phyloP scores from a whole-genome alignment of 2,888 invertebrate genomes.

The Andrena bucephala region DNA sequence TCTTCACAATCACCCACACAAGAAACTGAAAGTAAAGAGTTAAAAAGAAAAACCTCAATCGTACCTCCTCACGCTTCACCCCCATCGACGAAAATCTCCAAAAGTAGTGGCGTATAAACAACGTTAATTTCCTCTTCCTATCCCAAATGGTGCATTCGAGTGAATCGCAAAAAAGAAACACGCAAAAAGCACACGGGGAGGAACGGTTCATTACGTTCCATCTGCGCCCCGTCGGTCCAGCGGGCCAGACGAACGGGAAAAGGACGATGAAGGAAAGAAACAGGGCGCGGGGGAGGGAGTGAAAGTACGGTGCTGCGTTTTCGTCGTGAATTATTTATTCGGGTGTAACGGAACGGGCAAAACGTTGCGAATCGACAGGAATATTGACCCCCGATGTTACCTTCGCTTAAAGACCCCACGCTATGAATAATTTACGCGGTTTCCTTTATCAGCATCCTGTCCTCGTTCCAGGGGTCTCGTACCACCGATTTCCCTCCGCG shows the following conservation, averaged over 20 bases:
- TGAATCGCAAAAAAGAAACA: neutral
- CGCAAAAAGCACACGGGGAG: neutral
- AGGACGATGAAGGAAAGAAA: neutral
- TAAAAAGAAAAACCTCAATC: no score
- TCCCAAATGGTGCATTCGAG: neutral
- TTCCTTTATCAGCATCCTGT: conserved; percentile 54
- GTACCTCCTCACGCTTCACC: no score
- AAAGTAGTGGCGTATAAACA: neutral
- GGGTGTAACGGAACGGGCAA: conserved; percentile 15
- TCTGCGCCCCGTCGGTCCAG: conserved; percentile 18
- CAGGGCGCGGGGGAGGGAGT: neutral
- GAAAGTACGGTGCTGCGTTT: conserved; percentile 29
- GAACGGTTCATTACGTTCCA: conserved; percentile 41
- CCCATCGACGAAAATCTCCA: neutral
- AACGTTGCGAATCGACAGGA: conserved; percentile 55
- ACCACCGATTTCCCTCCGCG: neutral
- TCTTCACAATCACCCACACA: no score
- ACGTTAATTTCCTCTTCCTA: neutral
- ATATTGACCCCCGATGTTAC: conserved; percentile 58
- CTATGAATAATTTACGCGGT: conserved; percentile 63
- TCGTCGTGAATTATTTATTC: conserved; percentile 59
- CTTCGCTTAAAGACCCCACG: conserved; percentile 54
- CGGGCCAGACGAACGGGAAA: neutral
- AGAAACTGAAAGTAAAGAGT: no score
- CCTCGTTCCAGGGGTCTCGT: conserved; percentile 22